phyloP scores from a whole-genome alignment of 2,888 invertebrate species.

The Agriopis marginaria region DNA sequence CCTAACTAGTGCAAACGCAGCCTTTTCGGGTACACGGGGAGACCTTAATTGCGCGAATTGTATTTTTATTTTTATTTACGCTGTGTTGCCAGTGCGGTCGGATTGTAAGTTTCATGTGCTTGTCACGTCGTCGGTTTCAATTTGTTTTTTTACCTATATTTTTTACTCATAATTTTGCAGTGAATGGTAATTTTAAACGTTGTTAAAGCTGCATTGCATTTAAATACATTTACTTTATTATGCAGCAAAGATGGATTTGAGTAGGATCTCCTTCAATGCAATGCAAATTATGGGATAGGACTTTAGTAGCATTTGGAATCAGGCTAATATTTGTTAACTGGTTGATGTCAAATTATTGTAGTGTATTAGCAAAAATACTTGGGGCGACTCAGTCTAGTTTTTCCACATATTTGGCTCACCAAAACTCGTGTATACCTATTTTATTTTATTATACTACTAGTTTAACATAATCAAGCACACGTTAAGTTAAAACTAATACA shows the following conservation, averaged over 20 bases:
- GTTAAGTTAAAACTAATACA: too few relatives aligned
- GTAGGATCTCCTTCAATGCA: not conserved
- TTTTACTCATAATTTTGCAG: not conserved
- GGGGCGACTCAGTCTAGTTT: too few relatives aligned
- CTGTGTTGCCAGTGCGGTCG: slow-evolving; percentile 46
- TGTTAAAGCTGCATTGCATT: not conserved
- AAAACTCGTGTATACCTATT: too few relatives aligned
- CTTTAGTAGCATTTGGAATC: too few relatives aligned
- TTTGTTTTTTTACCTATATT: slow-evolving; percentile 15
- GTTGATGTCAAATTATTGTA: too few relatives aligned
- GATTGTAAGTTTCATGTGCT: slow-evolving; percentile 27
- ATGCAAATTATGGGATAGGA: not conserved
- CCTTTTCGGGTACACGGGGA: slow-evolving; percentile 64
- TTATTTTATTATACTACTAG: too few relatives aligned
- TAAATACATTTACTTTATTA: not conserved
- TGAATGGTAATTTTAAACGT: not conserved
- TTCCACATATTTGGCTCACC: too few relatives aligned
- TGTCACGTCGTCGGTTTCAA: slow-evolving; percentile 14
- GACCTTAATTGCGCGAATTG: slow-evolving; percentile 62
- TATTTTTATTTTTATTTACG: slow-evolving; percentile 34
- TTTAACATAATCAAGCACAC: too few relatives aligned
- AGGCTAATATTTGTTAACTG: too few relatives aligned
- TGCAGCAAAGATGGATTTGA: not conserved
- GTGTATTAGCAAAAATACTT: too few relatives aligned
- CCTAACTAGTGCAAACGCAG: slow-evolving; percentile 69